Base-by-base conservation (phyloP, 1,140 invertebrate genomes). In the Drosophila miranda region DNA sequence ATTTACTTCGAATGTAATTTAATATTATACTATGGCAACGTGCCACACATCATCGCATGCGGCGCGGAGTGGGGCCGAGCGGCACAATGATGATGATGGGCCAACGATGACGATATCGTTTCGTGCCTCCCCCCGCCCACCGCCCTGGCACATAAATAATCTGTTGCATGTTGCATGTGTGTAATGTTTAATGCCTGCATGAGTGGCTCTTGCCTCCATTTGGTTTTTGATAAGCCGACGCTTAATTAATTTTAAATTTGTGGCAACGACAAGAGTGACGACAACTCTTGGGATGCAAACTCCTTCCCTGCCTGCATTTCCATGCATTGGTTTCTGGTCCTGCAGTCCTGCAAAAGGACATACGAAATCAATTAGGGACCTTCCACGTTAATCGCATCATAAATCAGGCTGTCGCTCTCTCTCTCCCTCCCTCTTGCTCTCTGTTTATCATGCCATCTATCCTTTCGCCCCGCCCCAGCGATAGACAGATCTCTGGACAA, bases 301-400 rank as follows among this genome's bases (percentile, higher is more conserved):
- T 62, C 56, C 57, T 42, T 41, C 48, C 48, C 5, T 16, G 19
- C 16, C 16, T 16, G 16, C 16, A 16, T 16, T 16, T 16, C 38
- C 7, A 28, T n/a, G n/a, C 26, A 38, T 28, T 28, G 26, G 26
- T 28, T 28, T 28, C 7, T 2, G 6, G 28, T 6, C 28, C 23
- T 26, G 28, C 2, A 30, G 28, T 8, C 14, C 57, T 16, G 16
- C 16, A 16, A 52, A 38, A 43, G 41, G 21, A 34, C 30, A 2
- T 34, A 5, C 3, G 16, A 75, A 76, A 84, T 84, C 81, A 86
- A 84, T 86, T 84, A 81, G 63, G 82, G 62, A 63, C 82, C 82
- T 82, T 87, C 72, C 71, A 75, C 78, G 82, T 76, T 87, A 88
- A 87, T 87, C 78, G 82, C 78, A 58, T 71, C 82, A 88, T 87